Conservation (phyloP, 2,888 invertebrate genomes). For the Horisme vitalbata region DNA sequence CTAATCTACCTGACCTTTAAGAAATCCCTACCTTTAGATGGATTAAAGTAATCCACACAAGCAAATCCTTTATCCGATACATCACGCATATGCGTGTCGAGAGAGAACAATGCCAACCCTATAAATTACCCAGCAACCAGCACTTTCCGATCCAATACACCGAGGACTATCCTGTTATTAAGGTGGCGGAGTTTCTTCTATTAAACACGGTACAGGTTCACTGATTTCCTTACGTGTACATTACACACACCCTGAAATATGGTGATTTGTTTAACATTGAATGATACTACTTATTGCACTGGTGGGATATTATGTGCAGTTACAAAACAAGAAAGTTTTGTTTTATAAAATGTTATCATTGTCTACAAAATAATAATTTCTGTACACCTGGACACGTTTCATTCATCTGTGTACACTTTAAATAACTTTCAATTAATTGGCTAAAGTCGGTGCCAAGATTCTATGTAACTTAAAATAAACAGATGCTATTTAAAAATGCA, state of each 20-base stretch:
- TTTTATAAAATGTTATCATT: conserved; percentile 15
- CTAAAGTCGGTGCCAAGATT: conserved; percentile 25
- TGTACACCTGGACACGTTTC: conserved; percentile 24
- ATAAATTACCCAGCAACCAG: conserved; percentile 37
- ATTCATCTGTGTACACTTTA: conserved; percentile 26
- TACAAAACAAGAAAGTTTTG: conserved; percentile 9
- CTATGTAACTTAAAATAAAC: not conserved
- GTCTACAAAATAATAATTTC: conserved; percentile 14
- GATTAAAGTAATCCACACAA: conserved; percentile 29
- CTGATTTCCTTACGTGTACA: conserved; percentile 64
- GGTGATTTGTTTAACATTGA: conserved; percentile 66
- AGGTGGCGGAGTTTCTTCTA: conserved; percentile 76
- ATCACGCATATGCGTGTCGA: conserved; percentile 31
- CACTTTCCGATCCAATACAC: conserved; percentile 60
- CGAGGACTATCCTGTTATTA: conserved; percentile 65
- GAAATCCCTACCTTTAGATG: conserved; percentile 46
- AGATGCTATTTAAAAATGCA: not conserved
- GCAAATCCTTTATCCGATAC: conserved; percentile 26
- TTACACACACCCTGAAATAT: conserved; percentile 52
- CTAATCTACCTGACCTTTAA: conserved; percentile 58
- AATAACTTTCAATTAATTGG: conserved; percentile 34
- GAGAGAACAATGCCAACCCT: conserved; percentile 15
- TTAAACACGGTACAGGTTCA: conserved; percentile 70
- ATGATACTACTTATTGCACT: conserved; percentile 23
- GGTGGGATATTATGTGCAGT: conserved; percentile 17